Evolutionary conservation across 2,888 invertebrate species (phyloP), one percentile per base, ranked within the genome.

Genomic region (Lithosia quadra): DNA sequence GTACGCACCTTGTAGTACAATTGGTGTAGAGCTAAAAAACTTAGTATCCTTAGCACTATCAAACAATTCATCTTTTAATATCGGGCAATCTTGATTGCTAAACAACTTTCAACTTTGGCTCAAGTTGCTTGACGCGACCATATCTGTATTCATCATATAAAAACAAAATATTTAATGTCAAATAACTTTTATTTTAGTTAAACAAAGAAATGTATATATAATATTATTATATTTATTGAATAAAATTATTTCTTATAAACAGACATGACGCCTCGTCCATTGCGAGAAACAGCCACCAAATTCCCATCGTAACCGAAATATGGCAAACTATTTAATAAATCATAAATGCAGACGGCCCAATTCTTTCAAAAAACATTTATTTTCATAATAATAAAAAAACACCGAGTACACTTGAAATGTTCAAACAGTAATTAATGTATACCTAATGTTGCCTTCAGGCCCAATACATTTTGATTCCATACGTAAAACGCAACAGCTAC

Each of bases 131-230:
- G 18, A 18, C 39, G 15, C 18, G n/a, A 9, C 1, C n/a, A n/a
- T 60, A 15, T 7, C 21, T 21, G 8, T 24, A 53, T 57, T 55
- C 24, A 22, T 22, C 18, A 49, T 49, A 65, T 53, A 66, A 78
- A 81, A 87, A 83, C 74, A 73, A 79, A 80, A 68, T 71, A 73
- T n/a, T n/a, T 85, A 88, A 91, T 92, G 90, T 92, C 91, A 93
- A 84, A 93, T 93, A 93, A 93, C 92, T 92, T 93, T 93, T 92
- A 92, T 93, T 93, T 93, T 92, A 90, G 92, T 90, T 91, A 93
- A 92, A 92, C 92, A 93, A 93, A 92, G 91, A 91, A 88, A 90
- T 92, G 89, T 92, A 91, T 91, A 89, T 88, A 89, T 89, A 86
- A 87, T 87, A 86, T 87, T 86, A 89, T 28, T 91, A 90, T 91